phyloP scores from a whole-genome alignment of 2,888 invertebrate genomes.

The Eupithecia vulgata region DNA sequence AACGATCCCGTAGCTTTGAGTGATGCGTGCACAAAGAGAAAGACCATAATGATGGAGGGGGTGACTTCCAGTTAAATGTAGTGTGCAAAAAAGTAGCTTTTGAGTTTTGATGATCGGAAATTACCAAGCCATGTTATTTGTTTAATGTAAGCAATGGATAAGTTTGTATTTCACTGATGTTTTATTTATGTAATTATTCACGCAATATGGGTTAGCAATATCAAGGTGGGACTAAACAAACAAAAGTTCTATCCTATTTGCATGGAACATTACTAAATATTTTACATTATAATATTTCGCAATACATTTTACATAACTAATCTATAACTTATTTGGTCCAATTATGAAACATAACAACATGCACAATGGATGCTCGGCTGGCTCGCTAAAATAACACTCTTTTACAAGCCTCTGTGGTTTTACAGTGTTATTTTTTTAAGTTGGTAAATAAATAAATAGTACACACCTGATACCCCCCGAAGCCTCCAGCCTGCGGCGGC shows the following conservation, averaged over 20 bases:
- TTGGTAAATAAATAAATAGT: background rate
- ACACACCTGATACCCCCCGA: conserved; percentile 27
- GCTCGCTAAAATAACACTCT: background rate
- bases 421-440: no score
- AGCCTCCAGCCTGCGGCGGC: conserved; percentile 21
- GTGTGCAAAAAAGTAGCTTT: background rate
- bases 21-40: conserved; percentile 38
- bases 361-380: background rate
- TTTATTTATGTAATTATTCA: background rate
- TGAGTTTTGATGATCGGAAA: background rate
- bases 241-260: background rate
- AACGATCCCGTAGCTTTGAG: conserved; percentile 31
- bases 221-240: background rate
- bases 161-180: background rate
- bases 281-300: background rate
- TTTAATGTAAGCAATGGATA: background rate
- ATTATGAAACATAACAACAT: background rate
- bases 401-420: background rate
- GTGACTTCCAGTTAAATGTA: conserved; percentile 8
- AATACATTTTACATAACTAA: background rate
- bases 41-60: conserved; percentile 23
- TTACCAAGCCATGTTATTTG: background rate
- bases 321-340: background rate
- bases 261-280: background rate
- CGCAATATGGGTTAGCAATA: background rate